phyloP scores from a whole-genome alignment of 2,113 vertebrate genomes.

The Taurulus bubalis region DNA sequence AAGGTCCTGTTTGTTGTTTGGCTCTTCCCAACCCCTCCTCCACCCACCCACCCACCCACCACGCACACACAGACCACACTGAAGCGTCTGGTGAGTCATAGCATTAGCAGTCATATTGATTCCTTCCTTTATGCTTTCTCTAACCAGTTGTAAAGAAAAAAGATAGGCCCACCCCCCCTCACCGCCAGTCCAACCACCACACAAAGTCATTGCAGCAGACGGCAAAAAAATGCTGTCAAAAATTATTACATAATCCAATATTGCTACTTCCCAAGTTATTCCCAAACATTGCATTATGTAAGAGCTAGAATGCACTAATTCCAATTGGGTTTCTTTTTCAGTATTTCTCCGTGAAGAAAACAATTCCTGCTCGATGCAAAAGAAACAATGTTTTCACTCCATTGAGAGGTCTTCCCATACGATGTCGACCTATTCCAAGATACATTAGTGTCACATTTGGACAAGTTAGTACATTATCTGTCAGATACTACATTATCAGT shows the following conservation, averaged over 20 bases:
- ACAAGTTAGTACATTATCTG: slow-evolving; percentile 46
- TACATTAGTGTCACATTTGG: slow-evolving; percentile 37
- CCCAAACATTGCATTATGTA: neutral
- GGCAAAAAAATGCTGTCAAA: neutral
- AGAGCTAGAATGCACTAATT: neutral
- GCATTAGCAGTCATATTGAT: slow-evolving; percentile 80
- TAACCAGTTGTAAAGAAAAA: slow-evolving; percentile 54
- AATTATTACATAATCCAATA: slow-evolving; percentile 1
- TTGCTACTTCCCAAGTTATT: neutral
- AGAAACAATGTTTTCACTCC: neutral
- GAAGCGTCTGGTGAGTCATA: slow-evolving; percentile 68
- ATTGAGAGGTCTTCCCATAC: neutral
- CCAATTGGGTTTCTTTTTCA: neutral
- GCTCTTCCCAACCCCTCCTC: slow-evolving; percentile 3
- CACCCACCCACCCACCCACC: neutral
- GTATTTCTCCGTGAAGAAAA: neutral
- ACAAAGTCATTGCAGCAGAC: neutral
- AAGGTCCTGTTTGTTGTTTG: slow-evolving; percentile 75
- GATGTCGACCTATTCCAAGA: slow-evolving; percentile 6
- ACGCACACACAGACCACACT: neutral
- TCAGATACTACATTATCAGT: slow-evolving; percentile 61
- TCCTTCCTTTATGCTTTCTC: slow-evolving; percentile 62
- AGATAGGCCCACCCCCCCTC: slow-evolving; percentile 18
- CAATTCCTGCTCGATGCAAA: neutral
- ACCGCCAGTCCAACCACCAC: slow-evolving; percentile 5